A percentile compares a stretch with the other conserved stretches of the same genome.
These are phyloP conservation scores for Pollenia angustigena DNA, from an alignment of 2,888 invertebrate genomes.

Conservation along the genomic window DNA sequence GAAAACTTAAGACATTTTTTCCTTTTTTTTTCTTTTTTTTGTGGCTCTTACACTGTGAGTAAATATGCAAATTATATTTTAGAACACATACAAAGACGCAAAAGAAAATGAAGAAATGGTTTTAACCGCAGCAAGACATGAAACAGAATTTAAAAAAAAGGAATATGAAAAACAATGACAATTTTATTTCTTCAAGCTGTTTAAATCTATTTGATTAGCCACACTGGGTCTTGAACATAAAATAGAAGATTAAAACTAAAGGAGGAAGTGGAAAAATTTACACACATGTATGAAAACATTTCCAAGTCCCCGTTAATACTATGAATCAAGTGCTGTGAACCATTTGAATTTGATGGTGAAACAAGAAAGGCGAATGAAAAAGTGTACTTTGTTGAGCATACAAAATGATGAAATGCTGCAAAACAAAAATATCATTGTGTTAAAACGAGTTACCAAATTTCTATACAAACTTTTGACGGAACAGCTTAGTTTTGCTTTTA, in stretches of 20 bases:
- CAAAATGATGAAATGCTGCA: no score
- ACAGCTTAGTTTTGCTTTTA: no score
- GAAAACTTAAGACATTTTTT: background rate
- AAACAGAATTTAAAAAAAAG: background rate
- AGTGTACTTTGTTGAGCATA: no score
- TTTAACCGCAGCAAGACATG: constrained; percentile 33
- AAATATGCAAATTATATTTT: constrained; percentile 54
- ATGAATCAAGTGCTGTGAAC: no score
- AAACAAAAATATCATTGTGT: no score
- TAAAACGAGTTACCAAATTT: no score
- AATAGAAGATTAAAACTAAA: no score
- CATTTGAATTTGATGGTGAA: no score
- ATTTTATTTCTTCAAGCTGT: constrained; percentile 16
- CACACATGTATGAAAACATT: no score
- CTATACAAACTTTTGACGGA: no score
- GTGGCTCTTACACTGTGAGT: background rate
- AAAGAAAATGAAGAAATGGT: background rate
- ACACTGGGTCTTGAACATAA: background rate
- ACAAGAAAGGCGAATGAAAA: no score
- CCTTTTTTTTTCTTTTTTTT: background rate
- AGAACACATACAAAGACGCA: background rate
- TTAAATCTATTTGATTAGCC: constrained; percentile 11
- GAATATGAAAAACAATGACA: background rate
- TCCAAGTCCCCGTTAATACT: no score
- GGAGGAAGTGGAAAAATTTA: background rate